Evolutionary conservation across 2,888 invertebrate genomes (phyloP).

Genomic region (Noctua janthe): DNA sequence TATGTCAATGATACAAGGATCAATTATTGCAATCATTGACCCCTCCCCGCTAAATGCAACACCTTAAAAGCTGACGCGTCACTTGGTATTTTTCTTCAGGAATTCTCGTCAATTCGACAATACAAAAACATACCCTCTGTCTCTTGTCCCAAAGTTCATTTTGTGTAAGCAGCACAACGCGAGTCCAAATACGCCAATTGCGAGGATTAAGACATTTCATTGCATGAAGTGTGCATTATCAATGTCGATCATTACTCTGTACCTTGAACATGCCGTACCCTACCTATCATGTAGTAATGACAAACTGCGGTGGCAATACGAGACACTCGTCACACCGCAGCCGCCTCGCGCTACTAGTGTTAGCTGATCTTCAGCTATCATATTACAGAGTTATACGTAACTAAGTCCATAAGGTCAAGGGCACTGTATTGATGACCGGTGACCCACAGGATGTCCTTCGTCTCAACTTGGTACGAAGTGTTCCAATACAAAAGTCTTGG

Average conservation of each 20-base stretch:
- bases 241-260: not conserved
- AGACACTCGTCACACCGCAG: conserved; percentile 53
- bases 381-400: conserved; percentile 51
- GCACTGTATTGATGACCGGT: conserved; percentile 31
- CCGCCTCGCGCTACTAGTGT: conserved; percentile 40
- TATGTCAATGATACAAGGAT: not conserved
- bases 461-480: not conserved
- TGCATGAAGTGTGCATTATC: not conserved
- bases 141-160: not conserved
- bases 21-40: not conserved
- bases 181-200: not conserved
- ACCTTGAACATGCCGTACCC: conserved; percentile 22
- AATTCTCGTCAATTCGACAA: not conserved
- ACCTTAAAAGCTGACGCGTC: not conserved
- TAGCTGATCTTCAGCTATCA: conserved; percentile 41
- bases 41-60: not conserved
- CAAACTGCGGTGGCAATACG: conserved; percentile 42
- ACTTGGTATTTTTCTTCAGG: too few species aligned
- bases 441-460: conserved; percentile 17
- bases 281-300: conserved; percentile 8
- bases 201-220: not conserved
- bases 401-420: conserved; percentile 22
- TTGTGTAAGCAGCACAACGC: not conserved
- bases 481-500: not conserved
- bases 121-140: not conserved